Conservation (phyloP, 1,140 invertebrate genomes). For the Nomia melanderi region DNA sequence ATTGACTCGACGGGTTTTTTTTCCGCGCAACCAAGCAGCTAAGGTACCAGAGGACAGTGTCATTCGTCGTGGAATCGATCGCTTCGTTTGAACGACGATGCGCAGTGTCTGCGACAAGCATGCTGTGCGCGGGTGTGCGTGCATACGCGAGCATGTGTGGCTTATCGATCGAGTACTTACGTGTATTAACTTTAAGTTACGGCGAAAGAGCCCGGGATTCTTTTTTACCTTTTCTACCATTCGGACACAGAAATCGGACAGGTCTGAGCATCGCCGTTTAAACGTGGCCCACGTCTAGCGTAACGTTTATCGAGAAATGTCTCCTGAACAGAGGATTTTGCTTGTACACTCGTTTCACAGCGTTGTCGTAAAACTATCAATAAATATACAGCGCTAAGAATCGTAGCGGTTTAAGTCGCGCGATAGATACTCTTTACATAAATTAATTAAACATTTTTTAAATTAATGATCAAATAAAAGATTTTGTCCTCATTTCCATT, state of each 20-base stretch:
- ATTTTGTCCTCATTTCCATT: too few species aligned
- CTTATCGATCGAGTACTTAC: conserved; percentile 42
- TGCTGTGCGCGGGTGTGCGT: conserved; percentile 34
- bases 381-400: too few species aligned
- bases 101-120: conserved; percentile 53
- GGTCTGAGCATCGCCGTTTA: conserved; percentile 51
- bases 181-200: neutral
- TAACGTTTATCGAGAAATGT: conserved; percentile 48
- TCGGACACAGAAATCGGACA: too few species aligned
- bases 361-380: too few species aligned
- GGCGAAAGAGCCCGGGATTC: neutral
- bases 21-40: neutral
- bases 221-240: too few species aligned
- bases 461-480: too few species aligned
- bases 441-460: too few species aligned
- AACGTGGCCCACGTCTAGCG: conserved; percentile 27
- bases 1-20: conserved; percentile 3
- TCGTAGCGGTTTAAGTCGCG: too few species aligned
- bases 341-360: too few species aligned
- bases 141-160: conserved; percentile 18
- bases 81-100: conserved; percentile 69
- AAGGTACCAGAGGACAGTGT: conserved; percentile 30
- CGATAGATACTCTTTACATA: too few species aligned
- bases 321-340: neutral
- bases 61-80: conserved; percentile 57